Conservation (phyloP, 2,113 vertebrate genomes). For the Caracal caracal region DNA sequence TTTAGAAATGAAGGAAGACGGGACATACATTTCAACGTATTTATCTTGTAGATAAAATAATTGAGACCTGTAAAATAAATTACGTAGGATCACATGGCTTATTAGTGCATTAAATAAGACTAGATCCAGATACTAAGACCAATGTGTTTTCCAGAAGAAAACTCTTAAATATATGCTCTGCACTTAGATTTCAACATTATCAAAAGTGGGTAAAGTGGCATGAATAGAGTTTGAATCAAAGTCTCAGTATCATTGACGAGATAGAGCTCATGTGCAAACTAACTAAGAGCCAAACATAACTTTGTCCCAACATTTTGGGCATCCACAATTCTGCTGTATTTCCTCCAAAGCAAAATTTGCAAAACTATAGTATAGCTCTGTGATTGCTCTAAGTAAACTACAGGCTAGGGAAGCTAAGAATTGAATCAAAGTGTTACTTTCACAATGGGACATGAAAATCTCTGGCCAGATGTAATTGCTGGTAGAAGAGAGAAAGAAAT, state of each 20-base stretch:
- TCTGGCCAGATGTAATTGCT: not conserved
- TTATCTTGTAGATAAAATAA: slow-evolving; percentile 46
- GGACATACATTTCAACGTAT: not conserved
- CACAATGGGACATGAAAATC: not conserved
- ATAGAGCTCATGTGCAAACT: not conserved
- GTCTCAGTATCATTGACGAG: not conserved
- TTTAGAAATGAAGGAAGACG: not conserved
- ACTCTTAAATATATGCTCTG: not conserved
- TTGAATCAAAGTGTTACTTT: slow-evolving; percentile 14
- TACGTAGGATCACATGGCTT: slow-evolving; percentile 17
- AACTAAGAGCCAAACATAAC: not conserved
- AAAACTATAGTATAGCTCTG: not conserved
- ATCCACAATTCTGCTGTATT: not conserved
- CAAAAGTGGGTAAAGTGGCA: not conserved
- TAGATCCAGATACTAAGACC: not conserved
- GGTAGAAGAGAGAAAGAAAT: not conserved
- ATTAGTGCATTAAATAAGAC: slow-evolving; percentile 40
- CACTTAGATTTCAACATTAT: slow-evolving; percentile 13
- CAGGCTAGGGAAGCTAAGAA: not conserved
- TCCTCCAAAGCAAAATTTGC: not conserved
- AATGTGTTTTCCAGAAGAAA: not conserved
- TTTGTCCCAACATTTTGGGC: not conserved
- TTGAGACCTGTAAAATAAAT: slow-evolving; percentile 17
- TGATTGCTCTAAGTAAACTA: slow-evolving; percentile 17
- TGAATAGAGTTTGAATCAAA: slow-evolving; percentile 21